These are phyloP conservation scores for Labroides dimidiatus DNA, from an alignment of 2,797 vertebrate genomes.

Conservation along the genomic window DNA sequence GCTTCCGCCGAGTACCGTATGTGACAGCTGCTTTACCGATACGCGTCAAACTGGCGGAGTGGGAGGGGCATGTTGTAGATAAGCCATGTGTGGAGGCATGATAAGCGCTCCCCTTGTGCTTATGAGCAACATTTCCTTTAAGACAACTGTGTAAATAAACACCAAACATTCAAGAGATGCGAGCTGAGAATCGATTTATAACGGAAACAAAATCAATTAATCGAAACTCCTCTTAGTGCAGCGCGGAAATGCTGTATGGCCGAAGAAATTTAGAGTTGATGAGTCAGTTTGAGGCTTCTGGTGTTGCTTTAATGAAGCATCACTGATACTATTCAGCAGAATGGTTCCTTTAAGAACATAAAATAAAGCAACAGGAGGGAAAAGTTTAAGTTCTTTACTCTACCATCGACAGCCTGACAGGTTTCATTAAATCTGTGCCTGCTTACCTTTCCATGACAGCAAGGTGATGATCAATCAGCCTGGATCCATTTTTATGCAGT, in stretches of 20 bases:
- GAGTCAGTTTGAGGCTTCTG: too few relatives aligned
- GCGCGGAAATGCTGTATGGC: too few relatives aligned
- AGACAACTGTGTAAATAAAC: not conserved
- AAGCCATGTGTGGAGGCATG: conserved; percentile 52
- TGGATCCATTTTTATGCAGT: conserved; percentile 57
- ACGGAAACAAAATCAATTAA: too few relatives aligned
- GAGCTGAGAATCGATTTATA: not conserved
- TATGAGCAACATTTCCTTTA: conserved; percentile 6
- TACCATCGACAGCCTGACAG: too few relatives aligned
- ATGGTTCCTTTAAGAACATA: too few relatives aligned
- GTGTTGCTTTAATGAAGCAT: too few relatives aligned
- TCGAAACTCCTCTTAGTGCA: too few relatives aligned
- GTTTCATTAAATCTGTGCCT: too few relatives aligned
- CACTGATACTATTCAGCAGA: too few relatives aligned
- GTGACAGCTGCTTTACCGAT: not conserved
- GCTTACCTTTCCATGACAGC: conserved; percentile 17
- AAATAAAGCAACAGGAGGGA: too few relatives aligned
- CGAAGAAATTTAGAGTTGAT: too few relatives aligned
- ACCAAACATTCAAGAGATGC: not conserved
- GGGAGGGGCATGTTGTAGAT: conserved; percentile 56
- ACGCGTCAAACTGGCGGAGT: conserved; percentile 16
- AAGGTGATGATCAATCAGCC: conserved; percentile 43
- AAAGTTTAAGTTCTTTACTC: too few relatives aligned
- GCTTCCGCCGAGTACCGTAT: not conserved
- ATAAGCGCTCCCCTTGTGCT: conserved; percentile 54